Conservation (phyloP, 35 echinoderm and acorn worm species). For the Apostichopus japonicus region DNA sequence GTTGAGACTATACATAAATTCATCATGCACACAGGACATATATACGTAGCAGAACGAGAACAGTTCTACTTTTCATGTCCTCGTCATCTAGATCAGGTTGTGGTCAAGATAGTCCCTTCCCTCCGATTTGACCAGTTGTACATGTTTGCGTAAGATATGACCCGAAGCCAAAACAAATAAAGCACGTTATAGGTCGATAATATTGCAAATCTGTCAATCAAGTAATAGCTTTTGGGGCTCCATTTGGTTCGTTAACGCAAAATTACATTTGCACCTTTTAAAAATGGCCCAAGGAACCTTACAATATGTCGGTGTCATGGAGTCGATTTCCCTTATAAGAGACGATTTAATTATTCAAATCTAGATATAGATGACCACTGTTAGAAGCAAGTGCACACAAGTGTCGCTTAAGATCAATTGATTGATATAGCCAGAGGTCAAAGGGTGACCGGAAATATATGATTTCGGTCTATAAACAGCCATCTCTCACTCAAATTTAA, state of each 20-base stretch:
- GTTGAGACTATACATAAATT: too few species aligned
- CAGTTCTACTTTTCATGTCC: too few species aligned
- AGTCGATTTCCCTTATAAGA: not conserved
- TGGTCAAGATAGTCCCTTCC: not conserved
- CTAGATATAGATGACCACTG: not conserved
- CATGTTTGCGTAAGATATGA: not conserved
- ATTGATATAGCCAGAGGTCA: not conserved
- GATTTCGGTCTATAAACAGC: too few species aligned
- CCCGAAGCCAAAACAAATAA: not conserved
- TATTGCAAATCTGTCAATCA: not conserved
- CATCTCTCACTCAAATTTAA: too few species aligned
- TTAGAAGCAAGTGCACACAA: not conserved
- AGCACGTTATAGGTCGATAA: not conserved
- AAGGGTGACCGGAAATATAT: not conserved
- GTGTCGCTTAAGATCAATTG: not conserved
- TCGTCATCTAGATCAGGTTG: too few species aligned
- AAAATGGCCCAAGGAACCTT: not conserved
- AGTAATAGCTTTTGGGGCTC: not conserved
- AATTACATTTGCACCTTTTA: not conserved
- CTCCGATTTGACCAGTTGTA: not conserved
- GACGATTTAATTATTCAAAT: not conserved
- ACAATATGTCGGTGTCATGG: not conserved
- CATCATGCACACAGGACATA: too few species aligned
- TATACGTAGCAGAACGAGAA: too few species aligned
- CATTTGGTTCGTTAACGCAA: not conserved